These are phyloP conservation scores for Sturnira hondurensis DNA, from an alignment of 2,113 vertebrate genomes.

Conservation along the genomic window DNA sequence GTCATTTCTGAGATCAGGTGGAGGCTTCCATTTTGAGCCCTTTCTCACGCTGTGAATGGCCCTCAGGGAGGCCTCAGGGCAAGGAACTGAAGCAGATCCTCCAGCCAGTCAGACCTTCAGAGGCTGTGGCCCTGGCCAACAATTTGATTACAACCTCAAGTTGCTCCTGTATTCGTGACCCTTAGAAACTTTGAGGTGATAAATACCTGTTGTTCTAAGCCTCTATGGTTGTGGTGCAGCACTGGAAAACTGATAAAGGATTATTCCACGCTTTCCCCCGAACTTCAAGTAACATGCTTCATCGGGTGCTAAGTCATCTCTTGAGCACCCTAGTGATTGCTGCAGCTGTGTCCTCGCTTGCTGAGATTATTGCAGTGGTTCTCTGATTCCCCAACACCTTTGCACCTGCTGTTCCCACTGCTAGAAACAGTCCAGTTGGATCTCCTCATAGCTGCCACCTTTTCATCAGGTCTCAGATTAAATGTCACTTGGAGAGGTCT, in stretches of 20 bases:
- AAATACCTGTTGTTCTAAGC: neutral
- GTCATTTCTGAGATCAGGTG: neutral
- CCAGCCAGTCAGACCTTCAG: neutral
- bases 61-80: neutral
- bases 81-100: neutral
- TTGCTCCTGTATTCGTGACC: neutral
- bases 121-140: neutral
- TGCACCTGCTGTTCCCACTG: neutral
- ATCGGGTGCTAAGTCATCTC: neutral
- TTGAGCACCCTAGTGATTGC: fast-evolving
- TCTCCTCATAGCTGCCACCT: neutral
- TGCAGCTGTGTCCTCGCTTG: neutral
- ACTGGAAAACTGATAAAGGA: too few species aligned
- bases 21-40: neutral
- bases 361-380: neutral
- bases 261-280: neutral
- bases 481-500: neutral
- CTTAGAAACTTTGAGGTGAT: neutral
- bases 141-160: too few species aligned
- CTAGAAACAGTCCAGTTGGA: neutral
- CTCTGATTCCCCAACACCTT: neutral
- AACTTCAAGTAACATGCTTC: neutral
- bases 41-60: neutral
- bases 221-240: neutral
- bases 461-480: neutral